These are phyloP conservation scores for Holacanthus passer DNA, from an alignment of 2,113 vertebrate species.

Conservation along the genomic window DNA sequence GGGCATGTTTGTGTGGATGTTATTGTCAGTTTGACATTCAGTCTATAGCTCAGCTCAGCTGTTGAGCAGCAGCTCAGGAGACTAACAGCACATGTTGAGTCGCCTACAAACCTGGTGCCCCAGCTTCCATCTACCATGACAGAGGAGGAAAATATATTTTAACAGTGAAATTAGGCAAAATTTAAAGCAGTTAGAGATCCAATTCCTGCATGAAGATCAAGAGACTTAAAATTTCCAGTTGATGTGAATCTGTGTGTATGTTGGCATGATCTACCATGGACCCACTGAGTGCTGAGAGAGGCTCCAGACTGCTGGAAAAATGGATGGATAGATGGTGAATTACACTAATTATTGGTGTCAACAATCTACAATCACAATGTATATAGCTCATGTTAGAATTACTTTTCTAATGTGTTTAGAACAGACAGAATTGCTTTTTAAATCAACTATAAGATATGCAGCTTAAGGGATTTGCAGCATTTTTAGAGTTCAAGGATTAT, in stretches of 20 bases:
- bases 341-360: too few species aligned
- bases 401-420: background rate
- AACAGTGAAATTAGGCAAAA: background rate
- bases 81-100: slow-evolving; percentile 26
- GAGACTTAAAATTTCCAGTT: too few species aligned
- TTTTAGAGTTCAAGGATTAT: background rate
- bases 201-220: background rate
- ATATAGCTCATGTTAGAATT: background rate
- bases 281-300: background rate
- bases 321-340: background rate
- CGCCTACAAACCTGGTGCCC: slow-evolving; percentile 28
- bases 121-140: background rate
- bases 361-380: too few species aligned
- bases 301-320: background rate
- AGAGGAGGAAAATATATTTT: background rate
- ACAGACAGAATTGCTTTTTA: background rate
- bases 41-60: slow-evolving; percentile 38
- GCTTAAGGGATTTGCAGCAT: background rate
- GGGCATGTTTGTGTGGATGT: slow-evolving; percentile 18
- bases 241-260: background rate
- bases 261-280: background rate
- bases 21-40: slow-evolving; percentile 47
- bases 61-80: slow-evolving; percentile 26
- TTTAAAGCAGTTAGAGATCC: background rate
- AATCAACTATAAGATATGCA: slow-evolving; percentile 3